Evolutionary conservation across 2,888 invertebrate species (phyloP).

Genomic region (Diabrotica balteata): DNA sequence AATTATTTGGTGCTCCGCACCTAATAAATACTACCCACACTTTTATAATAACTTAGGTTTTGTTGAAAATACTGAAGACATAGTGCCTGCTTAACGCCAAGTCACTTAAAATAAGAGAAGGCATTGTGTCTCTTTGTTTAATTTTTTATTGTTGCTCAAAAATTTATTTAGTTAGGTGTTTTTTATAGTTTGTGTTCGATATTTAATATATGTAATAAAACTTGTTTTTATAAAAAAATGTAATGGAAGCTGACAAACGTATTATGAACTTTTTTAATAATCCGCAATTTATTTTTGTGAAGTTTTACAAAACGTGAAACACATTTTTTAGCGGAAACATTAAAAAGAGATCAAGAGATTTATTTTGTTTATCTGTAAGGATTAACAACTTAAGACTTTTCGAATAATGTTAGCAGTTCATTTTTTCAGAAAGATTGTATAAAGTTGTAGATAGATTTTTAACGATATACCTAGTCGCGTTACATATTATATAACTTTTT

Average conservation of each 20-base stretch:
- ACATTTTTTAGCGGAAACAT: constrained; percentile 7
- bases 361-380: constrained; percentile 33
- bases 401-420: constrained; percentile 42
- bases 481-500: constrained; percentile 45
- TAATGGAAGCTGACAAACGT: constrained; percentile 35
- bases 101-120: not conserved
- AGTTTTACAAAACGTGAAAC: constrained; percentile 37
- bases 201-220: constrained; percentile 19
- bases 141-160: constrained; percentile 47
- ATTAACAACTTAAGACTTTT: constrained; percentile 26
- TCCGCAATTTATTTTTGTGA: constrained; percentile 34
- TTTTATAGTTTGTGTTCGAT: not conserved
- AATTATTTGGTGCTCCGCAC: constrained; percentile 48
- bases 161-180: constrained; percentile 36
- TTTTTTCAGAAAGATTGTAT: constrained; percentile 48
- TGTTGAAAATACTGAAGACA: constrained; percentile 4
- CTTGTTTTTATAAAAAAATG: constrained; percentile 31
- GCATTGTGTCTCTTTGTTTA: constrained; percentile 3
- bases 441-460: constrained; percentile 56
- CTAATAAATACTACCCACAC: constrained; percentile 30
- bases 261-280: constrained; percentile 31
- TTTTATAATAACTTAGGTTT: constrained; percentile 34
- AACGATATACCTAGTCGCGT: constrained; percentile 54
- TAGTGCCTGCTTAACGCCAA: not conserved
- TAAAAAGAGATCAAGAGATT: constrained; percentile 21